These are phyloP conservation scores for Drosophila melanocephala DNA, from an alignment of 2,888 invertebrate genomes.

Conservation along the genomic window DNA sequence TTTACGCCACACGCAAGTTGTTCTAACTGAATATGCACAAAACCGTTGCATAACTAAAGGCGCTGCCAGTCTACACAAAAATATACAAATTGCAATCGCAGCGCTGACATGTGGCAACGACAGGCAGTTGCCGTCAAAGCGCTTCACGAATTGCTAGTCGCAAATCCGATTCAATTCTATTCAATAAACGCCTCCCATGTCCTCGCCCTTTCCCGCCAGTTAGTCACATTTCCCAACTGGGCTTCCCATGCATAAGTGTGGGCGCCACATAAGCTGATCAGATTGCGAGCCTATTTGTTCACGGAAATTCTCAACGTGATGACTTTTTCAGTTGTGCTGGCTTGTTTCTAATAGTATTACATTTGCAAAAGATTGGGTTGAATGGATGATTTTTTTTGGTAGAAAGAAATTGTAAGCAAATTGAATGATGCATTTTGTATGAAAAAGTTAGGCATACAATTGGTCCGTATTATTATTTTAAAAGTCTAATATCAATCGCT, in stretches of 20 bases:
- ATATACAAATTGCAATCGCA: conserved; percentile 58
- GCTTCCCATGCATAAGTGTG: conserved; percentile 30
- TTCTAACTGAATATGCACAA: conserved; percentile 48
- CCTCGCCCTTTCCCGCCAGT: not conserved
- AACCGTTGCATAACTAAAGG: conserved; percentile 71
- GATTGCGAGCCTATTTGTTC: conserved; percentile 21
- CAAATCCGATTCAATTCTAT: conserved; percentile 72
- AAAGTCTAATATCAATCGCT: not conserved
- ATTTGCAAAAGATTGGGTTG: conserved; percentile 20
- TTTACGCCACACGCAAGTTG: conserved; percentile 53
- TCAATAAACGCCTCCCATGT: conserved; percentile 61
- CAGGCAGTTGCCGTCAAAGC: conserved; percentile 39
- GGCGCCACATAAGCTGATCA: conserved; percentile 55
- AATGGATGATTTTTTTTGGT: not conserved
- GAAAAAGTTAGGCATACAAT: not conserved
- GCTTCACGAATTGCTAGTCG: conserved; percentile 57
- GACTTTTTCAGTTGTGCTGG: conserved; percentile 16
- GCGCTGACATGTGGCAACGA: conserved; percentile 55
- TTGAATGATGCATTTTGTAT: conserved; percentile 13
- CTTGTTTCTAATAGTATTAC: conserved; percentile 43
- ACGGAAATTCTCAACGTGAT: conserved; percentile 26
- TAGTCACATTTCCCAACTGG: conserved; percentile 21
- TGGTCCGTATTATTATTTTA: not conserved
- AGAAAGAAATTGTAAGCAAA: conserved; percentile 10
- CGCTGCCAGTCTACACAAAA: conserved; percentile 15